Conservation (phyloP, 2,113 vertebrate species). For the Dromiciops gliroides region DNA sequence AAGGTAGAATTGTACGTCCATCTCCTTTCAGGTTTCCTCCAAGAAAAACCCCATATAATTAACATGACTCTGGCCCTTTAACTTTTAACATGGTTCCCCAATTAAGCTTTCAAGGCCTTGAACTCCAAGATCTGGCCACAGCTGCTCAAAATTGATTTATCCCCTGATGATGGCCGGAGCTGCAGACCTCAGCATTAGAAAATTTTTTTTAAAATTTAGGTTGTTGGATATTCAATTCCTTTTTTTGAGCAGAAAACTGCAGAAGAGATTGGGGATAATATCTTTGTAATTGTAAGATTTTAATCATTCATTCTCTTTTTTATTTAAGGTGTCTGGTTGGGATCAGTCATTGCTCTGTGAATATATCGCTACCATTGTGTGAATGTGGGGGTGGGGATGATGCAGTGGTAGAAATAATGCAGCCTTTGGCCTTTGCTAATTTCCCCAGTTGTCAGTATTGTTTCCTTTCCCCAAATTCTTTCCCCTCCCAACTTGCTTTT, state of each 20-base stretch:
- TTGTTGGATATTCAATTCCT: slow-evolving; percentile 55
- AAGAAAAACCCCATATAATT: slow-evolving; percentile 79
- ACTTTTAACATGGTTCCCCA: slow-evolving; percentile 81
- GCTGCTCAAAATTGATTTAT: slow-evolving; percentile 80
- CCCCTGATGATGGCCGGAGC: slow-evolving; percentile 65
- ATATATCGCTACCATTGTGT: not conserved
- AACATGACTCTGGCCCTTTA: slow-evolving; percentile 81
- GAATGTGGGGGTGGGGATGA: not conserved
- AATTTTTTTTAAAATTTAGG: slow-evolving; percentile 58
- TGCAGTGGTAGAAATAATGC: not conserved
- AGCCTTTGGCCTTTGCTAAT: not conserved
- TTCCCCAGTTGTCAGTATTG: not conserved
- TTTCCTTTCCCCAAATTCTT: not conserved
- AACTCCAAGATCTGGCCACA: slow-evolving; percentile 77
- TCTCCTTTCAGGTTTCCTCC: slow-evolving; percentile 69
- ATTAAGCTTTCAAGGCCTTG: slow-evolving; percentile 81
- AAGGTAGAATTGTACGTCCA: slow-evolving; percentile 38
- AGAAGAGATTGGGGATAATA: slow-evolving; percentile 43
- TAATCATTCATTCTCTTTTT: not conserved
- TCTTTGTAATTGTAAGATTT: slow-evolving; percentile 38
- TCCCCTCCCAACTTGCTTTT: not conserved
- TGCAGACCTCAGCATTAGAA: slow-evolving; percentile 71
- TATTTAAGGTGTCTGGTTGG: not conserved
- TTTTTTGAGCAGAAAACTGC: not conserved
- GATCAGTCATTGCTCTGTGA: not conserved